Conservation (phyloP, 1,140 invertebrate species). For the Archegozetes longisetosus region DNA sequence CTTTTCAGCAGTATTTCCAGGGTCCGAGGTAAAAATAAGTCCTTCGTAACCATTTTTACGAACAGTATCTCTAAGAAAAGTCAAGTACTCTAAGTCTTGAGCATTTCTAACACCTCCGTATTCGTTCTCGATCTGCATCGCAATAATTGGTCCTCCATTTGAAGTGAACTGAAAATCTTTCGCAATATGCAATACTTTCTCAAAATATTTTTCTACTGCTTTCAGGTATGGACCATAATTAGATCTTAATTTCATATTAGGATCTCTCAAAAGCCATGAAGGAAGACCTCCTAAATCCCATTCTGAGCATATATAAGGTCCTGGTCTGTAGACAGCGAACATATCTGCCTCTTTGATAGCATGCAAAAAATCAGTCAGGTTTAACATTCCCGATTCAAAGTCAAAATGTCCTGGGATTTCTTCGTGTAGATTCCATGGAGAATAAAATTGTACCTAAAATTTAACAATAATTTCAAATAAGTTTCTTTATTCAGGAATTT, state of each 20-base stretch:
- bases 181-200: background rate
- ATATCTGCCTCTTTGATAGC: slow-evolving; percentile 31
- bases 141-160: slow-evolving; percentile 30
- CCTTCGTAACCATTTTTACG: background rate
- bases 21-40: slow-evolving; percentile 13
- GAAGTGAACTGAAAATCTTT: slow-evolving; percentile 4
- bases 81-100: slow-evolving; percentile 9
- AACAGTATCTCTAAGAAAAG: slow-evolving; percentile 1
- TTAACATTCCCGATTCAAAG: too few species aligned
- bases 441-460: too few species aligned
- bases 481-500: slow-evolving; percentile 21
- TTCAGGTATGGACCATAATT: slow-evolving; percentile 23
- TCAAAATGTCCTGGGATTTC: too few species aligned
- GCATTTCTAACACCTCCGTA: slow-evolving; percentile 9
- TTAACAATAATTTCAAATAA: too few species aligned
- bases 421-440: too few species aligned
- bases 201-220: slow-evolving; percentile 13
- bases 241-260: slow-evolving; percentile 16
- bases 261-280: slow-evolving; percentile 25
- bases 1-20: background rate
- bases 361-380: slow-evolving; percentile 30
- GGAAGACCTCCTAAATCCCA: slow-evolving; percentile 35
- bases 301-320: slow-evolving; percentile 38
- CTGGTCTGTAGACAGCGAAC: too few species aligned
- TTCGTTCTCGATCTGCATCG: slow-evolving; percentile 26